Percentiles rank a stretch among this genome's conserved stretches.
Evolutionary conservation across 2,113 vertebrate genomes (phyloP).

Genomic region (Mormyrus iriodes): DNA sequence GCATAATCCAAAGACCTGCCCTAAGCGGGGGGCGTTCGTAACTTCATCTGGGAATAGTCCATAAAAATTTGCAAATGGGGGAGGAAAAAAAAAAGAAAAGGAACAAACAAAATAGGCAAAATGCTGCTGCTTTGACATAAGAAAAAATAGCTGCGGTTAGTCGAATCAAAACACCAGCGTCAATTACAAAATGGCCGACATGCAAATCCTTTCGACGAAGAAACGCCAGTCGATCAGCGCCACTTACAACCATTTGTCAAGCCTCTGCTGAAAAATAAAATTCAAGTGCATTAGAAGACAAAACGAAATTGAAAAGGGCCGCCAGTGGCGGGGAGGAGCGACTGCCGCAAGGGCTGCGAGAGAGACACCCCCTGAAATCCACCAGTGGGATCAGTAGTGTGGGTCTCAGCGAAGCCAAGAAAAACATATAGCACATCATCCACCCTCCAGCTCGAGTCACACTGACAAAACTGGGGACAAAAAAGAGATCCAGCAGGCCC

Average conservation of each 20-base stretch:
- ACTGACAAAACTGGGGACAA: conserved; percentile 64
- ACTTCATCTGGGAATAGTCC: conserved; percentile 19
- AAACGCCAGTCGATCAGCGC: conserved; percentile 61
- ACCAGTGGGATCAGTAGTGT: conserved; percentile 93
- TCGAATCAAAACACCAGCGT: conserved; percentile 66
- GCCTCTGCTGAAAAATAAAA: conserved; percentile 88
- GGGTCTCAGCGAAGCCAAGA: conserved; percentile 84
- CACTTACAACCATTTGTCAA: conserved; percentile 72
- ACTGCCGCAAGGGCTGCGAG: conserved; percentile 67
- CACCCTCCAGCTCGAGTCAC: conserved; percentile 56
- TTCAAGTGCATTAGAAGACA: conserved; percentile 78
- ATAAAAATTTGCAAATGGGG: conserved; percentile 70
- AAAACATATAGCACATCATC: conserved; percentile 79
- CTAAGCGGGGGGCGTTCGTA: conserved; percentile 37
- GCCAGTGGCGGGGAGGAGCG: conserved; percentile 59
- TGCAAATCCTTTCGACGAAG: conserved; percentile 70
- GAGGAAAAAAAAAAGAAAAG: conserved; percentile 43
- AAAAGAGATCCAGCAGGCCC: conserved; percentile 62
- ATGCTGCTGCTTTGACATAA: conserved; percentile 73
- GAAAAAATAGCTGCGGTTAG: conserved; percentile 58
- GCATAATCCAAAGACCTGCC: conserved; percentile 30
- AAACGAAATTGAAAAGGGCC: conserved; percentile 61
- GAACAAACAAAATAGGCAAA: conserved; percentile 49
- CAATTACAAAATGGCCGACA: conserved; percentile 78
- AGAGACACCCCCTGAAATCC: conserved; percentile 84